These are phyloP conservation scores for Ictalurus punctatus DNA, from an alignment of 2,113 vertebrate genomes.

Conservation along the genomic window DNA sequence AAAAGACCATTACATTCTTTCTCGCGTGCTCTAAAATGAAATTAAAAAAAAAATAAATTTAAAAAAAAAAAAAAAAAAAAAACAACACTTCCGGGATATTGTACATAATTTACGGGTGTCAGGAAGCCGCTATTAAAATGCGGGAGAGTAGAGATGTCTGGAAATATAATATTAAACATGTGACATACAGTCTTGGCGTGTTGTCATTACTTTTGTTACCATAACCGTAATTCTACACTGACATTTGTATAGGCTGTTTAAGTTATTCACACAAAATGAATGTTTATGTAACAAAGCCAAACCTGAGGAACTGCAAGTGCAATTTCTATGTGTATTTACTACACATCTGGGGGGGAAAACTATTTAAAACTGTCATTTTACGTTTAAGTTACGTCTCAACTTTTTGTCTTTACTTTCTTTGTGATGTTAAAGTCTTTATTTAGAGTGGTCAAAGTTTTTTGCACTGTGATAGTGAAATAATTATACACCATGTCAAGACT, in stretches of 20 bases:
- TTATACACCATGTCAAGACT: neutral
- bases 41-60: no score
- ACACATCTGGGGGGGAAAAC: neutral
- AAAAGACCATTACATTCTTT: no score
- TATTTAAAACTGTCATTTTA: neutral
- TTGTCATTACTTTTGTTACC: neutral
- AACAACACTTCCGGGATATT: no score
- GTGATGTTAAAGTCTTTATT: neutral
- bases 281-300: neutral
- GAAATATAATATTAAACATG: neutral
- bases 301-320: neutral
- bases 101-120: no score
- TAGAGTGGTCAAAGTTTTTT: neutral
- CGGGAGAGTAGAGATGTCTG: no score
- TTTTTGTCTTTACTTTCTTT: neutral
- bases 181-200: neutral
- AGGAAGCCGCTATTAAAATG: no score
- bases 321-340: neutral
- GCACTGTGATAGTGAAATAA: neutral
- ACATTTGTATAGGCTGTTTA: neutral
- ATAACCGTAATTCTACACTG: neutral
- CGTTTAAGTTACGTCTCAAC: neutral
- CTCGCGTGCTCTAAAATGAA: no score
- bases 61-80: no score
- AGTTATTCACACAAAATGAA: neutral